Base-by-base conservation (phyloP, 1,140 invertebrate species). In the Calephelis virginiensis region DNA sequence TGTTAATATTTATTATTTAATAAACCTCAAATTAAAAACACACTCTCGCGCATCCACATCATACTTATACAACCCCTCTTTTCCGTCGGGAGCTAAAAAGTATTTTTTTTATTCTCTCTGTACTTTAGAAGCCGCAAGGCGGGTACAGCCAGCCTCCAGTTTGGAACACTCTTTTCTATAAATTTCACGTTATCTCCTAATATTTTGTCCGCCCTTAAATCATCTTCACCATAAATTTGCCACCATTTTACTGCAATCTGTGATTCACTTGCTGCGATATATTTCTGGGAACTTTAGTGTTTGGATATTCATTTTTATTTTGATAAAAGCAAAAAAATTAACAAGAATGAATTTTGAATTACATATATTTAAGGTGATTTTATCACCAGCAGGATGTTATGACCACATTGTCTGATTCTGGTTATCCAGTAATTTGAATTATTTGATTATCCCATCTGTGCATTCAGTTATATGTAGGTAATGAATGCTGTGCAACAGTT, bases 171-270 rank as follows among this genome's bases (percentile, higher is more conserved):
- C 82, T 72, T 80, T 87, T 83, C 86, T 89, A 90, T 90, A 90
- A 90, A 90, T 90, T 70, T 77, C 86, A 72, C 82, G 86, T 90
- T 90, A 90, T 90, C 87, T 83, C 80, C 88, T 88, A 90, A 88
- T 87, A 76, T 84, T 53, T 53, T 64, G 81, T 78, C 75, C 72
- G 71, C 76, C 70, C 77, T 69, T 74, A 74, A 73, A 68, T 70
- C 68, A 71, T 56, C 45, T 53, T 66, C 66, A 17, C 49, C 47
- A 63, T 69, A 66, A 64, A 72, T 69, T 60, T 13, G 67, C 17
- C 68, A 56, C 61, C 67, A 67, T 72, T 66, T 69, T 72, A 69
- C 69, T 64, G 50, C 64, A 61, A 61, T 40, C 59, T 38, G 59
- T 61, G 37, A 61, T 40, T 38, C 40, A n/a, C 40, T 61, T 38